Evolutionary conservation across 2,888 invertebrate species (phyloP).

Genomic region (Scaptomyza parva): DNA sequence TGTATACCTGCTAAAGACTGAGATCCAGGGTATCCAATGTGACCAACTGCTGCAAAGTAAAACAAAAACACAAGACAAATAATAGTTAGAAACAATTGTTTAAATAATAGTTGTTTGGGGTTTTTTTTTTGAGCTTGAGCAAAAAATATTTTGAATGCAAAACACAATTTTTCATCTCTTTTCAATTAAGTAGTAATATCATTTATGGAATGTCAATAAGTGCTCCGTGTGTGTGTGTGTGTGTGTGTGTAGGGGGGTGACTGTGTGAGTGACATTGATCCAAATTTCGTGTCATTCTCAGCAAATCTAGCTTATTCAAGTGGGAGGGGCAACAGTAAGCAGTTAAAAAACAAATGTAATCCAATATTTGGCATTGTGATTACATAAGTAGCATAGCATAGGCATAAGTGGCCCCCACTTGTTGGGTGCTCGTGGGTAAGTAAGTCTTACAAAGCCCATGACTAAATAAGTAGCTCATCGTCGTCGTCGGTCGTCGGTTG

Average conservation of each 20-base stretch:
- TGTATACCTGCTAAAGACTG: conserved; percentile 46
- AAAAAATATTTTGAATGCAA: conserved; percentile 23
- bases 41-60: conserved; percentile 15
- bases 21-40: conserved; percentile 53
- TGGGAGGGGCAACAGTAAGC: conserved; percentile 10
- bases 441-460: conserved; percentile 39
- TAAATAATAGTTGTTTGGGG: conserved; percentile 13
- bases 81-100: conserved; percentile 30
- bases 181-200: conserved; percentile 27
- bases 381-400: conserved; percentile 46
- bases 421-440: conserved; percentile 20
- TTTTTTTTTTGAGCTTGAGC: background rate
- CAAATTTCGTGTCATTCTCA: conserved; percentile 24
- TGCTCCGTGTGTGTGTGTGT: conserved; percentile 13
- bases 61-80: background rate
- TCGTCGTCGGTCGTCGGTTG: too few relatives aligned
- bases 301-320: conserved; percentile 20
- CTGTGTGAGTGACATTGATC: conserved; percentile 18
- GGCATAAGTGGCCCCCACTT: conserved; percentile 39
- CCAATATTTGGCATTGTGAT: conserved; percentile 65
- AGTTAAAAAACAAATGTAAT: conserved; percentile 44
- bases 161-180: conserved; percentile 22
- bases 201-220: conserved; percentile 22
- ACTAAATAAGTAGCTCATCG: conserved; percentile 39
- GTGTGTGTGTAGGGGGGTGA: conserved; percentile 4